A percentile compares a stretch with the other conserved stretches of the same genome.
These are phyloP conservation scores for Cheilosia soror DNA, from an alignment of 2,888 invertebrate species.

Conservation along the genomic window DNA sequence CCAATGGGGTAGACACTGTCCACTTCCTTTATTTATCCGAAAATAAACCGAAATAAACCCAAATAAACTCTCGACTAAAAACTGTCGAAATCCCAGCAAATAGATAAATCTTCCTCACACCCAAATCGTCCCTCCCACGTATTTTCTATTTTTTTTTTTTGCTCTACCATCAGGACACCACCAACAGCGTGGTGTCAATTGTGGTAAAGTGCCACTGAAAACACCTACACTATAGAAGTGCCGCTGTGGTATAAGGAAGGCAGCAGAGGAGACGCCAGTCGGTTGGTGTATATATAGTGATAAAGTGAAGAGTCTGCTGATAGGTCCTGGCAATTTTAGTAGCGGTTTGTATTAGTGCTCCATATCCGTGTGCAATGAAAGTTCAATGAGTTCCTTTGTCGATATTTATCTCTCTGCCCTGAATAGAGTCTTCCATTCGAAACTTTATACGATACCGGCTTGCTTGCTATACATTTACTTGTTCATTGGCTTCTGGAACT, in stretches of 20 bases:
- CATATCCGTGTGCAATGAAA: conserved; percentile 70
- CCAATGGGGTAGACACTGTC: conserved; percentile 24
- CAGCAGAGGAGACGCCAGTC: not conserved
- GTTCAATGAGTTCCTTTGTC: conserved; percentile 75
- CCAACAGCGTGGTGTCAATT: conserved; percentile 67
- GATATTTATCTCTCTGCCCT: conserved; percentile 72
- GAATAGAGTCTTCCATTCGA: conserved; percentile 61
- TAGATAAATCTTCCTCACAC: conserved; percentile 74
- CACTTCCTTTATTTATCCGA: conserved; percentile 55
- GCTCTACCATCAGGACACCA: conserved; percentile 28
- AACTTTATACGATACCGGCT: not conserved
- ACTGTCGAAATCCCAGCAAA: conserved; percentile 74
- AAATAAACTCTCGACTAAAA: conserved; percentile 71
- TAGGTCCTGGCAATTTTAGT: conserved; percentile 70
- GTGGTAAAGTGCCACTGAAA: conserved; percentile 69
- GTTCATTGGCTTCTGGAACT: conserved; percentile 27
- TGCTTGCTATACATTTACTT: conserved; percentile 21
- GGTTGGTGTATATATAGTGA: conserved; percentile 15
- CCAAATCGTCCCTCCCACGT: conserved; percentile 32
- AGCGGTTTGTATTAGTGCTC: conserved; percentile 53
- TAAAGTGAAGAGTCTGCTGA: conserved; percentile 68
- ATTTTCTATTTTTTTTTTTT: conserved; percentile 34
- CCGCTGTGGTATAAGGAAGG: not conserved
- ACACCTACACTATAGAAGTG: conserved; percentile 52
- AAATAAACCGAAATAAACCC: conserved; percentile 73